Conservation (phyloP, 1,140 invertebrate genomes). For the Anastrepha ludens region DNA sequence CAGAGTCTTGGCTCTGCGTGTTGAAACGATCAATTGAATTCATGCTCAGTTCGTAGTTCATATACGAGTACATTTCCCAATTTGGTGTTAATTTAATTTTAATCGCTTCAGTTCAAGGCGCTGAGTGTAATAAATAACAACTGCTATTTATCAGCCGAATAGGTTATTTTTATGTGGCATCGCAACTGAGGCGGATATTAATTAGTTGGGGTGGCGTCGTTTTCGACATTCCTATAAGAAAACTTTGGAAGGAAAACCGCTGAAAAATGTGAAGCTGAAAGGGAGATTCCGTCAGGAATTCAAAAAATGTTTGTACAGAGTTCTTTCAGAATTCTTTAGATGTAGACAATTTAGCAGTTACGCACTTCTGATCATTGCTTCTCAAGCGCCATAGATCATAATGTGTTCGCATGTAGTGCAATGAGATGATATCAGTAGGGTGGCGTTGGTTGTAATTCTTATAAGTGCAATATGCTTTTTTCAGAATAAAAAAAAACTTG, state of each 20-base stretch:
- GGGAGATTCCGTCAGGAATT: no score
- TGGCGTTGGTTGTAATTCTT: no score
- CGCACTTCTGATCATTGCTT: no score
- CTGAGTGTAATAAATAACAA: constrained; percentile 8
- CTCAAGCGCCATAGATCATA: no score
- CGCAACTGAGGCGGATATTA: background rate
- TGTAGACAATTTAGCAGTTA: no score
- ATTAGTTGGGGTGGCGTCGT: background rate
- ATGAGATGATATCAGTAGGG: no score
- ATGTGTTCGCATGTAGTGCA: no score
- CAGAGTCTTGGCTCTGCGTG: background rate
- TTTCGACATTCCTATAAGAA: background rate
- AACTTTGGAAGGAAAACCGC: background rate
- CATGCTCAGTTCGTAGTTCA: constrained; percentile 16
- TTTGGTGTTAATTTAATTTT: background rate
- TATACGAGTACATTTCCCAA: background rate
- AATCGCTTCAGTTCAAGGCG: background rate
- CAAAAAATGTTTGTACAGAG: no score
- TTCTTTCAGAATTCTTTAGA: background rate
- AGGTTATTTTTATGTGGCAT: background rate
- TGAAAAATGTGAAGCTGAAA: background rate
- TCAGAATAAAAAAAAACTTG: no score
- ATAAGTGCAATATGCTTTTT: no score
- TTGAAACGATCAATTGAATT: background rate
- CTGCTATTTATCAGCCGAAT: background rate